These are phyloP conservation scores for Pyrgus malvae DNA, from an alignment of 2,888 invertebrate species.

Conservation along the genomic window DNA sequence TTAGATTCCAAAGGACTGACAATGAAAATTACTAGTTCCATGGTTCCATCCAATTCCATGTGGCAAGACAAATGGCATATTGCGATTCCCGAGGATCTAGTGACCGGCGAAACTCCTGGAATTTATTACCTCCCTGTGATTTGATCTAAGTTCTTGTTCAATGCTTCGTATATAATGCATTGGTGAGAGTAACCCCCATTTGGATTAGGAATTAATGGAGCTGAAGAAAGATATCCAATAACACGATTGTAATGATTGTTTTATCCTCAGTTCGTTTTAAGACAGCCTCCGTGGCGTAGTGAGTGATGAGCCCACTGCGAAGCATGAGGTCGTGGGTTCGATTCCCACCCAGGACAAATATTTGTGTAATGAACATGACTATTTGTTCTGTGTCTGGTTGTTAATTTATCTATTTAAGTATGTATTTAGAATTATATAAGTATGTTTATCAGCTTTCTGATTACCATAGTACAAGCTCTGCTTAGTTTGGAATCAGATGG, in stretches of 20 bases:
- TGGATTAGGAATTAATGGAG: constrained; percentile 16
- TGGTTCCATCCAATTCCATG: constrained; percentile 37
- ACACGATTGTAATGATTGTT: neutral
- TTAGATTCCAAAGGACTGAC: constrained; percentile 12
- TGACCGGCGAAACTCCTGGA: constrained; percentile 42
- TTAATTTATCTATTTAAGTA: too few species aligned
- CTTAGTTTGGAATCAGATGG: too few species aligned
- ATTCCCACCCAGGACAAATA: too few species aligned
- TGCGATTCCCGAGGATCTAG: constrained; percentile 40
- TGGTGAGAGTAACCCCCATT: constrained; percentile 9
- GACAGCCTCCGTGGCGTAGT: too few species aligned
- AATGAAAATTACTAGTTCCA: constrained; percentile 27
- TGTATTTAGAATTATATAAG: too few species aligned
- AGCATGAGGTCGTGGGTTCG: too few species aligned
- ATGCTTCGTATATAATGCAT: constrained; percentile 32
- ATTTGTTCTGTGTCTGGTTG: too few species aligned
- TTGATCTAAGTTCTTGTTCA: constrained; percentile 40
- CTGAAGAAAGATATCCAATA: constrained; percentile 11
- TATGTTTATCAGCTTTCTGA: too few species aligned
- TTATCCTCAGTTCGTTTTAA: neutral
- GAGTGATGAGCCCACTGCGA: too few species aligned
- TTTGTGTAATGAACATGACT: too few species aligned
- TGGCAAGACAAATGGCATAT: constrained; percentile 45
- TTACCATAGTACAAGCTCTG: too few species aligned
- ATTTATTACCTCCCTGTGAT: constrained; percentile 46